Evolutionary conservation across 2,888 invertebrate species (phyloP).

Genomic region (Laothoe populi): DNA sequence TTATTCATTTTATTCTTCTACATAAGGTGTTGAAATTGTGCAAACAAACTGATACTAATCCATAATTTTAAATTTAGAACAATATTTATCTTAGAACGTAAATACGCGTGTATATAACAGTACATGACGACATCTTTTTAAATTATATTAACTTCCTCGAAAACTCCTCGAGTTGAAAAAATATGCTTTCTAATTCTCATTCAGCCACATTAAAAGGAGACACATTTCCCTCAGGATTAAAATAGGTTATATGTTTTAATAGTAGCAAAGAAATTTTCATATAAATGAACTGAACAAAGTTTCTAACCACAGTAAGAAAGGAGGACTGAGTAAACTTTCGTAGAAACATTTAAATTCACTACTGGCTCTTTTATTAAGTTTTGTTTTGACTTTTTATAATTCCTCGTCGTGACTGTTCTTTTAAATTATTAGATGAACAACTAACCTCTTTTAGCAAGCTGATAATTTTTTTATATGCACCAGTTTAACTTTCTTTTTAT

Average conservation of each 20-base stretch:
- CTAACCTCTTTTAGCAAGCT: conserved; percentile 7
- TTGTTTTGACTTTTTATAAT: conserved; percentile 42
- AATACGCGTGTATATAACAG: neutral
- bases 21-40: no score
- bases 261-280: conserved; percentile 60
- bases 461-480: conserved; percentile 13
- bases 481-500: neutral
- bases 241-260: conserved; percentile 25
- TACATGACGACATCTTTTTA: neutral
- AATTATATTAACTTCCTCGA: conserved; percentile 6
- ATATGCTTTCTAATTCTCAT: conserved; percentile 23
- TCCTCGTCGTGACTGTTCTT: conserved; percentile 35
- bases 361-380: conserved; percentile 47
- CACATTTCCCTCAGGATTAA: conserved; percentile 22
- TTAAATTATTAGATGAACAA: conserved; percentile 21
- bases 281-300: conserved; percentile 71
- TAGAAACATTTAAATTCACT: conserved; percentile 59
- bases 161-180: conserved; percentile 9
- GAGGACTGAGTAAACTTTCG: conserved; percentile 56
- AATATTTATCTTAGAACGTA: neutral
- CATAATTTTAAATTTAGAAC: neutral
- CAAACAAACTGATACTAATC: no score
- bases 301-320: conserved; percentile 56
- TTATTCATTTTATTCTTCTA: no score
- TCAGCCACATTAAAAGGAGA: conserved; percentile 14